Conservation (phyloP, 2,113 vertebrate genomes). For the Buteo buteo region DNA sequence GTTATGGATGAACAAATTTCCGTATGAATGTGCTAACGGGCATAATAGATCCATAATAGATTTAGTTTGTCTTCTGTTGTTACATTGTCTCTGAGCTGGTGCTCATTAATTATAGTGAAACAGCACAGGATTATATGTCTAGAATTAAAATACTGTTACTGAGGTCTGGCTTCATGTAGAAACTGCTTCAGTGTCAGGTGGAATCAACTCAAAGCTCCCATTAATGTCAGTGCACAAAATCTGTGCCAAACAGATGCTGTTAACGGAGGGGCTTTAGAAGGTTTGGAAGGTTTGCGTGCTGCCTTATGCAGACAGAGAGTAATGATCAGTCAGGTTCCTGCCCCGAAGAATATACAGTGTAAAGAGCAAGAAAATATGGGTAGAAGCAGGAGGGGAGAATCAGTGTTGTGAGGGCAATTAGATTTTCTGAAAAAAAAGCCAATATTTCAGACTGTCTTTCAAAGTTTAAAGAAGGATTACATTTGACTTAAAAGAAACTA, state of each 20-base stretch:
- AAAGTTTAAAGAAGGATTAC: neutral
- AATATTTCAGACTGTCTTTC: neutral
- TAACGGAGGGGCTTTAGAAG: fast-evolving
- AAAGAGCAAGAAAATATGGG: neutral
- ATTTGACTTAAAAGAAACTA: neutral
- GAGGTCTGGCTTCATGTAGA: neutral
- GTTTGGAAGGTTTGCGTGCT: neutral
- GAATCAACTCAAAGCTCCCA: neutral
- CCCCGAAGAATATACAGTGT: neutral
- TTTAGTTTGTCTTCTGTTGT: neutral
- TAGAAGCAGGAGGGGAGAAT: neutral
- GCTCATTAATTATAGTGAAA: neutral
- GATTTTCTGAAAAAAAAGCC: neutral
- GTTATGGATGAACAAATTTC: neutral
- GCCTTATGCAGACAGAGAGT: fast-evolving
- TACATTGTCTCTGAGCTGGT: neutral
- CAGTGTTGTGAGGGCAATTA: neutral
- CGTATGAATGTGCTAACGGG: neutral
- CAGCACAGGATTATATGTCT: neutral
- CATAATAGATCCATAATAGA: neutral
- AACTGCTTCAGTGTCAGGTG: neutral
- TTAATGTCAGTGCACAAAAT: neutral
- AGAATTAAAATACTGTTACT: neutral
- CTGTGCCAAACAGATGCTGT: neutral
- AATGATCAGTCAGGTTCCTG: neutral